Conservation (phyloP, 2,113 vertebrate genomes). For the Toxotes chatareus region DNA sequence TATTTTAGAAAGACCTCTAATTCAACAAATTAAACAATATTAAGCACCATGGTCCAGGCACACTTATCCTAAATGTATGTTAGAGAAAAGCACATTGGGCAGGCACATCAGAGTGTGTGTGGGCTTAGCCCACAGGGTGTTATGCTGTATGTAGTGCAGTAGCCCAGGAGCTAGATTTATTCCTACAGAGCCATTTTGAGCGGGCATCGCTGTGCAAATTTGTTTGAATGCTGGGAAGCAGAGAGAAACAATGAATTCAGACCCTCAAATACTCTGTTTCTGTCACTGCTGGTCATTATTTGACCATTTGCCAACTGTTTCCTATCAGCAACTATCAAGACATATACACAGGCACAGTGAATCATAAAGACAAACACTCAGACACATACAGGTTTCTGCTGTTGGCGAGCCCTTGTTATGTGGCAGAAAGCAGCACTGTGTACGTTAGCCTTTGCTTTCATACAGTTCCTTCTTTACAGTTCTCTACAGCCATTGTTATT, state of each 20-base stretch:
- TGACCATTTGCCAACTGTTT: constrained; percentile 52
- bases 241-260: constrained; percentile 51
- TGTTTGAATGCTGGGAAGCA: constrained; percentile 49
- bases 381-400: neutral
- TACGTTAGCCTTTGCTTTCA: neutral
- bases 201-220: constrained; percentile 33
- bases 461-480: neutral
- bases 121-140: constrained; percentile 49
- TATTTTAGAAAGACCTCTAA: neutral
- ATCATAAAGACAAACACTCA: neutral
- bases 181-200: constrained; percentile 58
- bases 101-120: constrained; percentile 34
- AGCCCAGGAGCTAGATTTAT: constrained; percentile 60
- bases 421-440: neutral
- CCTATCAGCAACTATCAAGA: constrained; percentile 24
- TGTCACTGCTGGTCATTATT: constrained; percentile 54
- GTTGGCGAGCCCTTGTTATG: neutral
- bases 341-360: neutral
- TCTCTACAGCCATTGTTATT: neutral
- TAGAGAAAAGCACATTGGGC: constrained; percentile 9
- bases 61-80: constrained; percentile 14
- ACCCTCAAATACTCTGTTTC: constrained; percentile 44
- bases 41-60: constrained; percentile 11
- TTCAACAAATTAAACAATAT: constrained; percentile 24
- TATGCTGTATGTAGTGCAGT: constrained; percentile 45